Percentiles rank a stretch among this genome's conserved stretches.
phyloP scores from a whole-genome alignment of 2,888 invertebrate genomes.

The Sympetrum striolatum region DNA sequence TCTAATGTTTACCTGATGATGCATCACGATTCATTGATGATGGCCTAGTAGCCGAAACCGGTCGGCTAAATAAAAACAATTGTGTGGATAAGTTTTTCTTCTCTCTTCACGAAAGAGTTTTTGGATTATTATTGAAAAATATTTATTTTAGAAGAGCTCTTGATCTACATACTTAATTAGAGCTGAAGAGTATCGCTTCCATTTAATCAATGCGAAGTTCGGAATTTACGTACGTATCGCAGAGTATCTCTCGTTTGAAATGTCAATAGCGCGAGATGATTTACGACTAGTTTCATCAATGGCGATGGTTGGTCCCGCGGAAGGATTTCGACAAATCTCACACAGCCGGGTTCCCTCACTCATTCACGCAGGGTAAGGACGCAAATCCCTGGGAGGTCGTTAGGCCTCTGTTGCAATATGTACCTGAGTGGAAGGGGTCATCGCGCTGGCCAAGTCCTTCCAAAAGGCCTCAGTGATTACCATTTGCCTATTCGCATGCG shows the following conservation, averaged over 20 bases:
- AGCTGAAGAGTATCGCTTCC: too few species aligned
- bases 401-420: background rate
- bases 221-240: too few species aligned
- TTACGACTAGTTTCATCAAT: background rate
- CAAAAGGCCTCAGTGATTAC: background rate
- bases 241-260: background rate
- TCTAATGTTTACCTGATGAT: too few species aligned
- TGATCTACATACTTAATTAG: too few species aligned
- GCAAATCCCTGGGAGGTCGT: background rate
- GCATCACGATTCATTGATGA: too few species aligned
- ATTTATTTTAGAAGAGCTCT: too few species aligned
- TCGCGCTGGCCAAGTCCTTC: background rate
- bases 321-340: background rate
- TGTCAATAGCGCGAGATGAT: background rate
- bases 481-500: background rate
- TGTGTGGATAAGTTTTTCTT: too few species aligned
- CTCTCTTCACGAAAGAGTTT: too few species aligned
- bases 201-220: too few species aligned
- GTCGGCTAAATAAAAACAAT: too few species aligned
- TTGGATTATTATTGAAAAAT: too few species aligned
- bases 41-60: too few species aligned
- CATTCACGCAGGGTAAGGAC: background rate
- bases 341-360: background rate
- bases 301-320: background rate
- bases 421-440: background rate